These are phyloP conservation scores for Heteronetta atricapilla DNA, from an alignment of 2,113 vertebrate species.

Conservation along the genomic window DNA sequence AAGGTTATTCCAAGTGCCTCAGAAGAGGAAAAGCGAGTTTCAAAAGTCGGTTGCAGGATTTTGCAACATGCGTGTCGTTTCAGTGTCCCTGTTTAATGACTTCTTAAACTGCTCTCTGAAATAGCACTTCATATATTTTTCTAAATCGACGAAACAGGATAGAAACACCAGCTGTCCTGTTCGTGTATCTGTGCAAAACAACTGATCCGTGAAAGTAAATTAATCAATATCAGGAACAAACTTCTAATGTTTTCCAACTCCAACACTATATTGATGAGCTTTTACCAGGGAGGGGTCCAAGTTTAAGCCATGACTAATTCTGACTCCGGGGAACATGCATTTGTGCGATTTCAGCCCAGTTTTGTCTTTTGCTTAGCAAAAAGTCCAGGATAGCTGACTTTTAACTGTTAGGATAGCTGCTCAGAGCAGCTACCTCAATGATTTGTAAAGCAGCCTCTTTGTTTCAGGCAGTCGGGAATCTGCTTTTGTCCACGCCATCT, in stretches of 20 bases:
- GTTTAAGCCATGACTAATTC: slow-evolving; percentile 59
- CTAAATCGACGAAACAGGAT: not conserved
- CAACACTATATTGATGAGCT: slow-evolving; percentile 36
- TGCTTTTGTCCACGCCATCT: slow-evolving; percentile 94
- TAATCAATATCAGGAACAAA: slow-evolving; percentile 48
- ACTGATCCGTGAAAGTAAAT: not conserved
- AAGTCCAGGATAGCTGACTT: not conserved
- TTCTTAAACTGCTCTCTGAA: slow-evolving; percentile 18
- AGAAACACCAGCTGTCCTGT: not conserved
- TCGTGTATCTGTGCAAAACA: not conserved
- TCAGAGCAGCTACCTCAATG: not conserved
- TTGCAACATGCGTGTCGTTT: not conserved
- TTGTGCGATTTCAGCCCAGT: slow-evolving; percentile 36
- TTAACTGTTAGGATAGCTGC: not conserved
- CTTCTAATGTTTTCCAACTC: slow-evolving; percentile 42
- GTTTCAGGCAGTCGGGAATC: slow-evolving; percentile 91
- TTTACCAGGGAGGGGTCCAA: slow-evolving; percentile 59
- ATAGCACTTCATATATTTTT: slow-evolving; percentile 34
- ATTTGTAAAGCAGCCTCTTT: slow-evolving; percentile 35
- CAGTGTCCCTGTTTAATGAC: slow-evolving; percentile 38
- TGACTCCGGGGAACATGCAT: slow-evolving; percentile 28
- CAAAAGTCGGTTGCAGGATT: slow-evolving; percentile 18
- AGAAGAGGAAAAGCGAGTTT: slow-evolving; percentile 31
- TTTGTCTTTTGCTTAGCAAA: slow-evolving; percentile 46
- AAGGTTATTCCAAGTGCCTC: slow-evolving; percentile 40